A percentile compares a stretch with the other conserved stretches of the same genome.
Conservation (phyloP, 2,888 invertebrate species). For the Athetis lepigone region DNA sequence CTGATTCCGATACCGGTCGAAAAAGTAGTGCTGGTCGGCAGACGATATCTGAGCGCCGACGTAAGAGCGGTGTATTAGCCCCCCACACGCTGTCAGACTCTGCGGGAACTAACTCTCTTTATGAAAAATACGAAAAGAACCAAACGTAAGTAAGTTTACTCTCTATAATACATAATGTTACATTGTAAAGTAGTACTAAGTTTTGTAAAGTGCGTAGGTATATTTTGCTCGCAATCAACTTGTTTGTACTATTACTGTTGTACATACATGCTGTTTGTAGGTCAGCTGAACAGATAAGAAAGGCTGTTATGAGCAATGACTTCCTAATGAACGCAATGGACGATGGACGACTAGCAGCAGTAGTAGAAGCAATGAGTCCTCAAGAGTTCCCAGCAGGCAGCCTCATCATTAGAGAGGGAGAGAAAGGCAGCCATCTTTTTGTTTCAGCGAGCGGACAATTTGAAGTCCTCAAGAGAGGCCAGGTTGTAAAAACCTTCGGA, state of each 20-base stretch:
- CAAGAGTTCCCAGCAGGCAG: constrained; percentile 92
- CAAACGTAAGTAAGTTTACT: constrained; percentile 81
- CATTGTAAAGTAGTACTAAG: too few relatives aligned
- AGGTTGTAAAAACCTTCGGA: constrained; percentile 94
- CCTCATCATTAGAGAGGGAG: constrained; percentile 94
- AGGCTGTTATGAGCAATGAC: constrained; percentile 94
- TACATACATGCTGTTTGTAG: constrained; percentile 70
- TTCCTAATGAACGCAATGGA: constrained; percentile 95
- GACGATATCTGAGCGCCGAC: constrained; percentile 80
- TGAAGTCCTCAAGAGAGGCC: constrained; percentile 95
- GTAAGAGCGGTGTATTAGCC: constrained; percentile 90
- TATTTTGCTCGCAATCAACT: too few relatives aligned
- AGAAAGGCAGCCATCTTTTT: constrained; percentile 96
- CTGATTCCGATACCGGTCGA: constrained; percentile 69
- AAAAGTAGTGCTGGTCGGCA: constrained; percentile 80
- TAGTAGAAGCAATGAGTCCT: constrained; percentile 96
- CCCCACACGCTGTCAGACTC: constrained; percentile 86
- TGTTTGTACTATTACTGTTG: too few relatives aligned
- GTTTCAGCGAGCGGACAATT: constrained; percentile 96
- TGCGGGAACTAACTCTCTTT: constrained; percentile 82
- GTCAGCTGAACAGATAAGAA: constrained; percentile 81
- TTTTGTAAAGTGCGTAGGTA: too few relatives aligned
- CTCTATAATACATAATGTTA: neutral
- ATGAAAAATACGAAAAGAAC: constrained; percentile 90
- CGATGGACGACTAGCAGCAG: constrained; percentile 93